These are phyloP conservation scores for Theristicus caerulescens DNA, from an alignment of 2,113 vertebrate genomes.

Conservation along the genomic window DNA sequence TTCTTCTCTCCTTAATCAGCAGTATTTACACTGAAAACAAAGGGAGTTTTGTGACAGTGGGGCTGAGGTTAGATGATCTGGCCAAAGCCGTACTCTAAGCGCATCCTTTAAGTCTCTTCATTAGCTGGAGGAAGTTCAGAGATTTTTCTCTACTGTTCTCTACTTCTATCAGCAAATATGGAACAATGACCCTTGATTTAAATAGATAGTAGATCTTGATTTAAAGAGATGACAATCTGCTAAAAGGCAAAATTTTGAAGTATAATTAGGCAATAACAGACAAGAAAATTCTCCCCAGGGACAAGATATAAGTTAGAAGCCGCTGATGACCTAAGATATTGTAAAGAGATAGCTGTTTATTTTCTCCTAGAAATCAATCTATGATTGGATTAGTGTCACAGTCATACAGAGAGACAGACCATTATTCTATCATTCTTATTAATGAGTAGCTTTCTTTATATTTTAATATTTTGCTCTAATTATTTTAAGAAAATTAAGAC, in stretches of 20 bases:
- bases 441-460: neutral
- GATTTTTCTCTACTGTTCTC: neutral
- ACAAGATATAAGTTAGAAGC: neutral
- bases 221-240: neutral
- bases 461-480: neutral
- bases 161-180: neutral
- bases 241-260: neutral
- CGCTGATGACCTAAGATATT: neutral
- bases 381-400: neutral
- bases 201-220: neutral
- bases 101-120: neutral
- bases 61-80: neutral
- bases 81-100: neutral
- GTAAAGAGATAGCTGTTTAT: neutral
- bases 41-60: neutral
- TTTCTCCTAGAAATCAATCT: slow-evolving; percentile 1
- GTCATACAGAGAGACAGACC: neutral
- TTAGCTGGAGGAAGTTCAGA: neutral
- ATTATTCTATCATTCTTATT: neutral
- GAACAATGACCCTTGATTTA: neutral
- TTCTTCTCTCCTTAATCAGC: neutral
- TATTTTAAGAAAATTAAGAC: neutral
- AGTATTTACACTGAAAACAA: neutral
- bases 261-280: neutral
- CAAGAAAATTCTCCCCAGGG: neutral